Conservation (phyloP, 2,888 invertebrate genomes). For the Eristalinus sepulchralis region DNA sequence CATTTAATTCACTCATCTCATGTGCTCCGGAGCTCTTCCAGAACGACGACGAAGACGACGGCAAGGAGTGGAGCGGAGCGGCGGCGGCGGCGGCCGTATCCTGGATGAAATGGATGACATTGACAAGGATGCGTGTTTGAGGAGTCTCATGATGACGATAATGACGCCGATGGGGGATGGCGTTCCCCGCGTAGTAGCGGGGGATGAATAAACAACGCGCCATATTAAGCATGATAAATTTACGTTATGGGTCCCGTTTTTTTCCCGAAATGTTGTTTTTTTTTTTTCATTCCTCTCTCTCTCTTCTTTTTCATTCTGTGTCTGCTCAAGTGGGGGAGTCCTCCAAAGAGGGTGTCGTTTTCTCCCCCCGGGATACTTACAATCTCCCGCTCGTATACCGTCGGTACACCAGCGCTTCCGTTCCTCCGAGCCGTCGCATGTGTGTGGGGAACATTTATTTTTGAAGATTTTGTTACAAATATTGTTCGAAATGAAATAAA, state of each 20-base stretch:
- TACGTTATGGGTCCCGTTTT: slow-evolving; percentile 63
- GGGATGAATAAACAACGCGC: slow-evolving; percentile 68
- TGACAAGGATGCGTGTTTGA: slow-evolving; percentile 70
- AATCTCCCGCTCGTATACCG: slow-evolving; percentile 36
- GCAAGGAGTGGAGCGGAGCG: too few relatives aligned
- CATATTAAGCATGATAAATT: slow-evolving; percentile 71
- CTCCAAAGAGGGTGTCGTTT: slow-evolving; percentile 64
- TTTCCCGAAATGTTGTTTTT: slow-evolving; percentile 6
- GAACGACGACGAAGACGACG: too few relatives aligned
- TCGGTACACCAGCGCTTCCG: slow-evolving; percentile 63
- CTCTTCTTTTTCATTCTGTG: slow-evolving; percentile 7
- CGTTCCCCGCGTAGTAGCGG: slow-evolving; percentile 3
- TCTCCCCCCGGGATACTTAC: slow-evolving; percentile 67
- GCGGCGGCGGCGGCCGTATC: not conserved
- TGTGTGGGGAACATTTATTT: slow-evolving; percentile 49
- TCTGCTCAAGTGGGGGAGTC: slow-evolving; percentile 21
- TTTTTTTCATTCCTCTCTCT: too few relatives aligned
- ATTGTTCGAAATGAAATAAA: slow-evolving; percentile 19
- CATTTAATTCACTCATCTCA: slow-evolving; percentile 70
- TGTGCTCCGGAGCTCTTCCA: slow-evolving; percentile 16
- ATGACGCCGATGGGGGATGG: slow-evolving; percentile 69
- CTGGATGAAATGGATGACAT: slow-evolving; percentile 60
- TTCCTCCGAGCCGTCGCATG: slow-evolving; percentile 10
- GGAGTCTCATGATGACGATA: slow-evolving; percentile 70
- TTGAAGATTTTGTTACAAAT: slow-evolving; percentile 69